Evolutionary conservation across 2,888 invertebrate genomes (phyloP).

Genomic region (Silvanus unidentatus): DNA sequence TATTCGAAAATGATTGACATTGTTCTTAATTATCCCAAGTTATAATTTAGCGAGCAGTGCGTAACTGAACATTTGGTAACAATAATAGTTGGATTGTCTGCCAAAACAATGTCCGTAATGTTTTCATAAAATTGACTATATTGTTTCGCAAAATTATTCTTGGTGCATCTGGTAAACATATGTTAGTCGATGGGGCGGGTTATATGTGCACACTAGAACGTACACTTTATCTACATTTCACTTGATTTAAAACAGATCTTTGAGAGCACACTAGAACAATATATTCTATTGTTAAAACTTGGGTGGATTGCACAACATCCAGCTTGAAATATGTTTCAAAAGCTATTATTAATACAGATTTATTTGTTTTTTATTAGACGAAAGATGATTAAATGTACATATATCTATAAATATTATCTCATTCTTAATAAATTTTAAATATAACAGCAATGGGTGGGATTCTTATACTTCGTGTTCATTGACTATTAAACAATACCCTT

Average conservation of each 20-base stretch:
- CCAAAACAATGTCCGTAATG: conserved; percentile 17
- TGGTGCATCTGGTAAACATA: conserved; percentile 13
- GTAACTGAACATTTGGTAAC: conserved; percentile 11
- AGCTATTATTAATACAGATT: too few relatives aligned
- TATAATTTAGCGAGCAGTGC: too few relatives aligned
- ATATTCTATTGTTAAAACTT: conserved; percentile 24
- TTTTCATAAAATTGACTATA: conserved; percentile 20
- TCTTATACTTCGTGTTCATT: too few relatives aligned
- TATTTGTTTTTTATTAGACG: too few relatives aligned
- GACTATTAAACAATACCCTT: too few relatives aligned
- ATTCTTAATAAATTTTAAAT: too few relatives aligned
- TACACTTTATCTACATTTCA: conserved; percentile 16
- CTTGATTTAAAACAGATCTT: conserved; percentile 25
- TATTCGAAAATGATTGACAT: too few relatives aligned
- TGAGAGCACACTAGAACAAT: conserved; percentile 14
- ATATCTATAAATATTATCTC: too few relatives aligned
- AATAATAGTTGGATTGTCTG: conserved; percentile 18
- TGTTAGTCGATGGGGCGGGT: conserved; percentile 5
- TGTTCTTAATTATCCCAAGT: too few relatives aligned
- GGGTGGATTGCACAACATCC: neutral
- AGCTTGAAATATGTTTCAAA: neutral
- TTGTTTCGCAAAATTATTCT: conserved; percentile 13
- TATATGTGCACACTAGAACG: conserved; percentile 7
- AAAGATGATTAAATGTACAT: too few relatives aligned
- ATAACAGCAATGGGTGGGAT: too few relatives aligned